phyloP scores from a whole-genome alignment of 2,888 invertebrate species.

The Galerucella pusilla region DNA sequence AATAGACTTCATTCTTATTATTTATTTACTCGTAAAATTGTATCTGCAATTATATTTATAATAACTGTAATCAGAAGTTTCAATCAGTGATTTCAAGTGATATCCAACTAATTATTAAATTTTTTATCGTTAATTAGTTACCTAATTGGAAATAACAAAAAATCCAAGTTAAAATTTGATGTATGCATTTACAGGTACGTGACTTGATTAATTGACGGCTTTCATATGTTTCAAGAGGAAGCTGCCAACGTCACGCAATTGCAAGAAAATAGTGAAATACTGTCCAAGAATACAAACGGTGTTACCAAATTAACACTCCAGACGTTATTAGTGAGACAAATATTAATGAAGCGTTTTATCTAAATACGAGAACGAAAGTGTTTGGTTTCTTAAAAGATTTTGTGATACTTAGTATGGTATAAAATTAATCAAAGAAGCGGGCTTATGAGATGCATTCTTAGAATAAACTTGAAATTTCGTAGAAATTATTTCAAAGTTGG shows the following conservation, averaged over 20 bases:
- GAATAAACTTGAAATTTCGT: neutral
- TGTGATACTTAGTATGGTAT: neutral
- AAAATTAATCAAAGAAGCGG: neutral
- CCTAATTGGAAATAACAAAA: constrained; percentile 1
- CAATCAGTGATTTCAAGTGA: neutral
- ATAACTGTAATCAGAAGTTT: neutral
- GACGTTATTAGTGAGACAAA: constrained; percentile 39
- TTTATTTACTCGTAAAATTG: neutral
- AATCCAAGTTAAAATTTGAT: constrained; percentile 16
- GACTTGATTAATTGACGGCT: constrained; percentile 33
- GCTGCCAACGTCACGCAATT: constrained; percentile 44
- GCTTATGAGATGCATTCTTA: neutral
- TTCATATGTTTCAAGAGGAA: constrained; percentile 37
- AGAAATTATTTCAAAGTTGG: neutral
- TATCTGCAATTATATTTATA: neutral
- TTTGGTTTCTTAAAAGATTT: neutral
- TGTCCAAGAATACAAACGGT: constrained; percentile 40
- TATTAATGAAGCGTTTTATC: constrained; percentile 37
- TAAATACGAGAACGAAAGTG: constrained; percentile 25
- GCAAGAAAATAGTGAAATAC: constrained; percentile 45
- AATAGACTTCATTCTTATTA: too few species aligned
- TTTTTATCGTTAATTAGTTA: constrained; percentile 2
- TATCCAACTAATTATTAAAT: neutral
- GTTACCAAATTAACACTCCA: constrained; percentile 47
- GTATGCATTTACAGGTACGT: constrained; percentile 27